Evolutionary conservation across 2,113 vertebrate genomes (phyloP).

Genomic region (Rhombomys opimus): DNA sequence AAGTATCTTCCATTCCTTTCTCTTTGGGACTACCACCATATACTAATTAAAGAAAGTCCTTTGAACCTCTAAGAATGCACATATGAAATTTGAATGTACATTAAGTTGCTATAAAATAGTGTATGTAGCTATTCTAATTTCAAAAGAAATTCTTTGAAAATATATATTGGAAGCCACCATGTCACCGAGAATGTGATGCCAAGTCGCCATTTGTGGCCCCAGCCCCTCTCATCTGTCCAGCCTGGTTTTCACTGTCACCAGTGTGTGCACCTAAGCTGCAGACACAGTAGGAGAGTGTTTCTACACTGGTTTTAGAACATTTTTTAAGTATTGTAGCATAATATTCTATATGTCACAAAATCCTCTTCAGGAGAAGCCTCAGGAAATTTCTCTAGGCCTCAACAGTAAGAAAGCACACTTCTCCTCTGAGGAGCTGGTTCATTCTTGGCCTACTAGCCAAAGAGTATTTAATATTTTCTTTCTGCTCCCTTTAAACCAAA

Average conservation of each 20-base stretch:
- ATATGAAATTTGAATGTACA: conserved; percentile 87
- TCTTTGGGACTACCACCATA: background rate
- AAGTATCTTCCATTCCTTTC: background rate
- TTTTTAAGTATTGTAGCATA: background rate
- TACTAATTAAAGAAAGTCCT: background rate
- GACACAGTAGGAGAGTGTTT: background rate
- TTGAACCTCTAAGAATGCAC: conserved; percentile 89
- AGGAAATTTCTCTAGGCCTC: background rate
- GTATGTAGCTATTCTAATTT: conserved; percentile 87
- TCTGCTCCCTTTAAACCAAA: conserved; percentile 25
- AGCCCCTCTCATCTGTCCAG: background rate
- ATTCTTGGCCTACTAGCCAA: background rate
- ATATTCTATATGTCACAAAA: background rate
- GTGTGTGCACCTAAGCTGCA: background rate
- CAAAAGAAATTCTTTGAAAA: conserved; percentile 68
- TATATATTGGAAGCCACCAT: conserved; percentile 5
- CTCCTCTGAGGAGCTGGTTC: background rate
- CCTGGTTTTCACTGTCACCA: background rate
- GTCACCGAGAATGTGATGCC: background rate
- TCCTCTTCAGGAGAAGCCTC: background rate
- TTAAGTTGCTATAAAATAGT: conserved; percentile 90
- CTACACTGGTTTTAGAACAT: background rate
- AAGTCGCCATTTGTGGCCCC: background rate
- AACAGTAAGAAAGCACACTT: conserved; percentile 5
- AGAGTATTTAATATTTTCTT: conserved; percentile 47